phyloP scores from a whole-genome alignment of 2,113 vertebrate species.

The Xiphias gladius region DNA sequence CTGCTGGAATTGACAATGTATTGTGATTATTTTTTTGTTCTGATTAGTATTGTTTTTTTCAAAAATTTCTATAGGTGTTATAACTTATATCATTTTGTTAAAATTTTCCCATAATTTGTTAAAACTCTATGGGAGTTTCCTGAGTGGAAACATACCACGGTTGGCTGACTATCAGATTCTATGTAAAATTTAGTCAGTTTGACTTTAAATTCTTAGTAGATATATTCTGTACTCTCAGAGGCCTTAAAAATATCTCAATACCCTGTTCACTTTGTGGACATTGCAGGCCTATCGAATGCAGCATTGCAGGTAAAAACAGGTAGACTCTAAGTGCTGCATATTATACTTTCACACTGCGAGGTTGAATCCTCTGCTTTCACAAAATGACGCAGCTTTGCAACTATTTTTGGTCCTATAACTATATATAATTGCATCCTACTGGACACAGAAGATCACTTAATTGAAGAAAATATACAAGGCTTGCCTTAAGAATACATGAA shows the following conservation, averaged over 20 bases:
- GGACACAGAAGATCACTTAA: slow-evolving; percentile 19
- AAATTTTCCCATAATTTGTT: no score
- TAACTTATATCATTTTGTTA: no score
- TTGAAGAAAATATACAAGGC: slow-evolving; percentile 11
- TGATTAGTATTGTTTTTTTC: no score
- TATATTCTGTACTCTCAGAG: neutral
- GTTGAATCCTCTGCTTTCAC: slow-evolving; percentile 13
- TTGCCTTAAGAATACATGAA: slow-evolving; percentile 32
- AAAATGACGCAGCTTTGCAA: neutral
- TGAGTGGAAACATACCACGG: no score
- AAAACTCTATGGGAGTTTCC: no score
- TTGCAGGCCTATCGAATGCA: neutral
- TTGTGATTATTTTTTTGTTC: no score
- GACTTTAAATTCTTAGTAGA: neutral
- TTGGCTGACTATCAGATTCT: no score
- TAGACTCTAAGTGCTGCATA: neutral
- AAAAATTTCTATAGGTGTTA: no score
- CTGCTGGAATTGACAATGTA: no score
- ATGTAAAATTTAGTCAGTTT: neutral
- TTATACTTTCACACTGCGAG: slow-evolving; percentile 6
- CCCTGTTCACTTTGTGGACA: neutral
- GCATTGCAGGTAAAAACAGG: neutral
- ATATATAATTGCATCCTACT: slow-evolving; percentile 11
- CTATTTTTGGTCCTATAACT: slow-evolving; percentile 39
- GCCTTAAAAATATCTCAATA: neutral